phyloP scores from a whole-genome alignment of 2,113 vertebrate species.

The Dipodomys merriami region DNA sequence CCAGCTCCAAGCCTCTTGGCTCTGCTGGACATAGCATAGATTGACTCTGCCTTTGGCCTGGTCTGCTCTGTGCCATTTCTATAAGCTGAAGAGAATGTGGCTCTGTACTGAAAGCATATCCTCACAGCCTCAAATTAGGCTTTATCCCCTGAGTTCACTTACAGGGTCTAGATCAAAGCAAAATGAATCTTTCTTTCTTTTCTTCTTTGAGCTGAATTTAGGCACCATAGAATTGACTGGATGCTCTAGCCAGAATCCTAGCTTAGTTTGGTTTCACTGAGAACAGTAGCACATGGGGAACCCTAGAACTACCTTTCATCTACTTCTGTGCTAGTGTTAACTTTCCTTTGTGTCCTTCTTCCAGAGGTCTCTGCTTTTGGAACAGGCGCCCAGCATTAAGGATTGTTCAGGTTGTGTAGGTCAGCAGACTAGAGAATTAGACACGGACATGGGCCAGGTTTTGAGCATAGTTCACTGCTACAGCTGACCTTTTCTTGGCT shows the following conservation, averaged over 20 bases:
- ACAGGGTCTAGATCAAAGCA: not conserved
- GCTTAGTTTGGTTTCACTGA: slow-evolving; percentile 22
- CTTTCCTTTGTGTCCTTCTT: slow-evolving; percentile 39
- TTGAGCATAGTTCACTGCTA: not conserved
- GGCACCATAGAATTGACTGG: not conserved
- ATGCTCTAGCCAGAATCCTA: slow-evolving; percentile 15
- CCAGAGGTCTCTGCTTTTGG: not conserved
- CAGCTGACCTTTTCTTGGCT: not conserved
- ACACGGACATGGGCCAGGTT: not conserved
- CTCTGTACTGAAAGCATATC: slow-evolving; percentile 3
- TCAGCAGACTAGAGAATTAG: not conserved
- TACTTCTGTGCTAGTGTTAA: not conserved
- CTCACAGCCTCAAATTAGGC: not conserved
- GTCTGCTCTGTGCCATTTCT: not conserved
- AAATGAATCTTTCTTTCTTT: slow-evolving; percentile 26
- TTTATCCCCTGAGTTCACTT: not conserved
- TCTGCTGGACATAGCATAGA: not conserved
- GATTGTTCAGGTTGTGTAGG: not conserved
- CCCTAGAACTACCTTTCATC: not conserved
- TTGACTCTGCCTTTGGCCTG: not conserved
- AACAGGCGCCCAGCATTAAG: slow-evolving; percentile 4
- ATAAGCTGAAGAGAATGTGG: not conserved
- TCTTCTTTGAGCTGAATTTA: not conserved
- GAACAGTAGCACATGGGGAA: not conserved
- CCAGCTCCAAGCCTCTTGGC: slow-evolving; percentile 18